These are phyloP conservation scores for Cyanoramphus novaezelandiae DNA, from an alignment of 2,113 vertebrate species.

Conservation along the genomic window DNA sequence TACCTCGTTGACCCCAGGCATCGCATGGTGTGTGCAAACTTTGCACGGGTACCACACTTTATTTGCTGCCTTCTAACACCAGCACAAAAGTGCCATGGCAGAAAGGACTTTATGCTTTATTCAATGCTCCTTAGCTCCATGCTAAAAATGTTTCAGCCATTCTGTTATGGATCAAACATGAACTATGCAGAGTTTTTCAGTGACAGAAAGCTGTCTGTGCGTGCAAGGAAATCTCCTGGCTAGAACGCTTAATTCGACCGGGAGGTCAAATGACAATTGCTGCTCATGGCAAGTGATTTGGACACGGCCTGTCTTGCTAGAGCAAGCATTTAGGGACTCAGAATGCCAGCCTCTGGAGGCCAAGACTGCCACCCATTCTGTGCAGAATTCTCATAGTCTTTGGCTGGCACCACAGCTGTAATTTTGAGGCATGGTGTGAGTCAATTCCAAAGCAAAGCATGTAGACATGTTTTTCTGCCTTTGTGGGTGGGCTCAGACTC, in stretches of 20 bases:
- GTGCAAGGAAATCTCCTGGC: background rate
- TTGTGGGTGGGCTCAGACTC: background rate
- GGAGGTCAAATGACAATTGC: background rate
- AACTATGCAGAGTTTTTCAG: background rate
- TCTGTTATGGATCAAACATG: background rate
- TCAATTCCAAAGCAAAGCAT: background rate
- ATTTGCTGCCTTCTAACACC: background rate
- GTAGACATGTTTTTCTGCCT: background rate
- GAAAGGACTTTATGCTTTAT: background rate
- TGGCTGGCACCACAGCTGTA: background rate
- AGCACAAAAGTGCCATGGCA: background rate
- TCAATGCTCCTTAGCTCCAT: background rate
- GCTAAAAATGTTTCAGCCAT: background rate
- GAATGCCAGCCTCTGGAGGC: background rate
- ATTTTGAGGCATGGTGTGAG: background rate
- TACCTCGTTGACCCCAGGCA: fast-evolving
- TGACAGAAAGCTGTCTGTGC: fast-evolving
- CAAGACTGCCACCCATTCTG: background rate
- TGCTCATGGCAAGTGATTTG: background rate
- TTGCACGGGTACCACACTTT: background rate
- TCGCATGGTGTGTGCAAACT: fast-evolving
- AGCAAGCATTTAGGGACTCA: background rate
- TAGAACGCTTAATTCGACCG: background rate
- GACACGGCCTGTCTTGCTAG: fast-evolving
- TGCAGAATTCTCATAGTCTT: background rate